phyloP scores from a whole-genome alignment of 1,140 invertebrate genomes.

The Ruditapes philippinarum region DNA sequence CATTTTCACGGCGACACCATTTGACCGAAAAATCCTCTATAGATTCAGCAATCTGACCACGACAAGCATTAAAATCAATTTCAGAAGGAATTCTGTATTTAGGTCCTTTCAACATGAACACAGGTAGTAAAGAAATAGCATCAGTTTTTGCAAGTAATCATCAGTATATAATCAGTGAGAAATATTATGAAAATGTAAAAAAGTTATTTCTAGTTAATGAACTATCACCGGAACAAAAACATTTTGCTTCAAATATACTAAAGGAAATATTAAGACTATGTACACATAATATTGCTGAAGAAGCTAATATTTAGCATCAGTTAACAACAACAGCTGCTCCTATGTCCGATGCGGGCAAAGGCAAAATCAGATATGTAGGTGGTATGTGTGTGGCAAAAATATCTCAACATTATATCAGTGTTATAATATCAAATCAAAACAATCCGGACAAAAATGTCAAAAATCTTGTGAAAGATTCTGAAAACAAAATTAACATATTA shows the following conservation, averaged over 20 bases:
- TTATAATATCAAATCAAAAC: slow-evolving; percentile 3
- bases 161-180: background rate
- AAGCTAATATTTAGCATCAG: background rate
- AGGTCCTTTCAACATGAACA: background rate
- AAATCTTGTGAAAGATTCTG: background rate
- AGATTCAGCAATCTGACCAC: too few relatives aligned
- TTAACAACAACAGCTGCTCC: background rate
- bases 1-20: too few relatives aligned
- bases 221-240: slow-evolving; percentile 16
- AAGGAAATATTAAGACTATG: background rate
- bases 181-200: background rate
- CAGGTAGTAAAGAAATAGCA: background rate
- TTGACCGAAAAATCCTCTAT: too few relatives aligned
- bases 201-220: background rate
- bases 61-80: too few relatives aligned
- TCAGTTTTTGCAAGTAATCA: background rate
- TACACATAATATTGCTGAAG: background rate
- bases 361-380: background rate
- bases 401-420: background rate
- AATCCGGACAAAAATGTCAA: background rate
- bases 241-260: background rate
- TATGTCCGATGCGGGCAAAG: slow-evolving; percentile 20
- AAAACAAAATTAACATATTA: background rate
- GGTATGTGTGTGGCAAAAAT: slow-evolving; percentile 33
- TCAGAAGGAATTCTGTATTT: too few relatives aligned